phyloP scores from a whole-genome alignment of 2,888 invertebrate genomes.

The Ferrisia virgata region DNA sequence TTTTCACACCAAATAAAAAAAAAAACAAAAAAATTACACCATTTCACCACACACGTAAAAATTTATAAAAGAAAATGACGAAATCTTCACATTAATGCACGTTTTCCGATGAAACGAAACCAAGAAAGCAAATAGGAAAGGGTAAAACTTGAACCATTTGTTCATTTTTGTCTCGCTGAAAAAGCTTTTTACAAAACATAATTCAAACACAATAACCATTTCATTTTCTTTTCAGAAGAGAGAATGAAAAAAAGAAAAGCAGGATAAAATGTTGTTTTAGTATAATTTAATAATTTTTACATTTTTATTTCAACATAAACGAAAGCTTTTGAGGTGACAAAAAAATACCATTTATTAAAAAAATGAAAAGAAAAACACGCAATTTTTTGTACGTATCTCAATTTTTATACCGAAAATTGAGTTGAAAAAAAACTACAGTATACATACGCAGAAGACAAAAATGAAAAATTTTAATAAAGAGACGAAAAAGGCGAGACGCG shows the following conservation, averaged over 20 bases:
- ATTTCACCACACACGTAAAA: no score
- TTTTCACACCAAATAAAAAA: no score
- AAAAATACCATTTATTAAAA: neutral
- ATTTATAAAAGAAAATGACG: neutral
- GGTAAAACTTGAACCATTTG: neutral
- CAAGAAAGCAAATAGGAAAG: neutral
- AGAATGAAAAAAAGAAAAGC: neutral
- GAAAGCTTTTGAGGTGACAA: constrained; percentile 10
- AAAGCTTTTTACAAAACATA: neutral
- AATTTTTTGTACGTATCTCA: neutral
- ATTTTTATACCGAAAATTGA: neutral
- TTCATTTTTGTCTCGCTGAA: neutral
- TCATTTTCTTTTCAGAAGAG: neutral
- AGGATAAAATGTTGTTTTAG: neutral
- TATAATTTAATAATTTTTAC: constrained; percentile 19
- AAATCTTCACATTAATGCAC: neutral
- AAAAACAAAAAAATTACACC: no score
- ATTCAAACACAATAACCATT: neutral
- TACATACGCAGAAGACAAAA: neutral
- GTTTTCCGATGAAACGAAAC: neutral
- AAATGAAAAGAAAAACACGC: neutral
- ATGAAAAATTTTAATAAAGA: neutral
- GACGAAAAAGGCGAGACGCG: neutral
- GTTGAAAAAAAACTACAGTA: neutral
- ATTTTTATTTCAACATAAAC: neutral